Evolutionary conservation across 2,888 invertebrate species (phyloP), one percentile per base, ranked within the genome.

Genomic region (Lithophane leautieri): DNA sequence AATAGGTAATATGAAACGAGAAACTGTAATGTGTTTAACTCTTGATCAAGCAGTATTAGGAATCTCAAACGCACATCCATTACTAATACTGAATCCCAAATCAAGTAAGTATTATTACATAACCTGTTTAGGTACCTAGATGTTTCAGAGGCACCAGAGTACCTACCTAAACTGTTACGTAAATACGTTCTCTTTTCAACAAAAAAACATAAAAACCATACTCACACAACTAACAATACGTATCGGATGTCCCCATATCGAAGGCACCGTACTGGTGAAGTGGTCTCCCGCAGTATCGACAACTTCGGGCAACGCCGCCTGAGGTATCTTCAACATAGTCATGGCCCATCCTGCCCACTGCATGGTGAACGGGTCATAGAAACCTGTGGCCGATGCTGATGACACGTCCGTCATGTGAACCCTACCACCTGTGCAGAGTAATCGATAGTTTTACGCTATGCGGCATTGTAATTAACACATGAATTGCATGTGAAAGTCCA

Each of bases 351-450:
- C 95, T 0, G 98, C 98, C 99, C 99, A 99, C 81, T 97, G 96
- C 96, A 98, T 97, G 81, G 98, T 97, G 93, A 99, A 99, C 0
- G 99, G 99, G 94, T 99, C 99, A 93, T 97, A 99, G 89, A 99
- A 97, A 2, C 99, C 99, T 0, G 99, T 99, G 2, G 98, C 98
- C 54, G 99, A 98, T 1, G 99, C 99, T 86, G 98, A 98, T 0
- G 99, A 98, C n/a, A 98, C 97, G 91, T 99, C 99, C 0, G 98
- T 98, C 76, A 98, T 91, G 93, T 98, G 98, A 44, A 97, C 91
- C 87, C 94, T 95, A 12, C 96, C 95, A 73, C 95, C 97, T 96
- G 90, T 71, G 22, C 34, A 19, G 47, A 68, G 69, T 40, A 76
- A 80, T 81, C 54, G 70, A 77, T 70, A 66, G 14, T 56, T 70